phyloP scores from a whole-genome alignment of 2,113 vertebrate species.

The Hystrix cristata region DNA sequence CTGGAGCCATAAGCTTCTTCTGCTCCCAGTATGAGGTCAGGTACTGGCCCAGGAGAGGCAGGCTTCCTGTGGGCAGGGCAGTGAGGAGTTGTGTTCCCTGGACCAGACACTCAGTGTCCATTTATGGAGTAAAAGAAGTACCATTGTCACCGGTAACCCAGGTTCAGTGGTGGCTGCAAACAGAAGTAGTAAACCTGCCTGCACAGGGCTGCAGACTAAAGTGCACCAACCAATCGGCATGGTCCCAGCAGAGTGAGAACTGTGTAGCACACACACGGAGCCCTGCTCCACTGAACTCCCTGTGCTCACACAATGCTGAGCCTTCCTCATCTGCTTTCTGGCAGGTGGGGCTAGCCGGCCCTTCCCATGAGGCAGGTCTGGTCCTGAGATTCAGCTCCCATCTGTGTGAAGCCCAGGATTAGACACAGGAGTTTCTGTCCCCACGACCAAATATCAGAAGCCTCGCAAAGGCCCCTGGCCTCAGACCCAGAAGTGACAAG shows the following conservation, averaged over 20 bases:
- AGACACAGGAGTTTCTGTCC: background rate
- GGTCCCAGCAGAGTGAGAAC: background rate
- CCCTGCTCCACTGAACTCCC: background rate
- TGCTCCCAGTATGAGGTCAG: slow-evolving; percentile 94
- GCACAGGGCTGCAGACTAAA: background rate
- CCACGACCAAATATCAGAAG: background rate
- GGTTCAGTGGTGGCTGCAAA: background rate
- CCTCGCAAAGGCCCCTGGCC: background rate
- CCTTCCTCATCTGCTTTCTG: background rate
- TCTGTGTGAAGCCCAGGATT: background rate
- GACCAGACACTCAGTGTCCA: background rate
- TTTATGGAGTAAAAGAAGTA: background rate
- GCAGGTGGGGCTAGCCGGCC: background rate
- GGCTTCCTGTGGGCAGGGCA: slow-evolving; percentile 86
- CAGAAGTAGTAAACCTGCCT: background rate
- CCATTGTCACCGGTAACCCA: background rate
- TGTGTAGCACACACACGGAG: background rate
- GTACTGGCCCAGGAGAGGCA: slow-evolving; percentile 90
- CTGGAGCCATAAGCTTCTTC: slow-evolving; percentile 96
- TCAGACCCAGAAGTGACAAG: background rate
- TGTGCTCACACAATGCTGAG: background rate
- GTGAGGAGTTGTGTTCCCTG: background rate
- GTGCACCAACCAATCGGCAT: background rate
- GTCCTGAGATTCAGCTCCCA: background rate
- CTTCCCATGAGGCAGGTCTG: background rate